Conservation (phyloP, 2,797 vertebrate species). For the Oreochromis grahami region DNA sequence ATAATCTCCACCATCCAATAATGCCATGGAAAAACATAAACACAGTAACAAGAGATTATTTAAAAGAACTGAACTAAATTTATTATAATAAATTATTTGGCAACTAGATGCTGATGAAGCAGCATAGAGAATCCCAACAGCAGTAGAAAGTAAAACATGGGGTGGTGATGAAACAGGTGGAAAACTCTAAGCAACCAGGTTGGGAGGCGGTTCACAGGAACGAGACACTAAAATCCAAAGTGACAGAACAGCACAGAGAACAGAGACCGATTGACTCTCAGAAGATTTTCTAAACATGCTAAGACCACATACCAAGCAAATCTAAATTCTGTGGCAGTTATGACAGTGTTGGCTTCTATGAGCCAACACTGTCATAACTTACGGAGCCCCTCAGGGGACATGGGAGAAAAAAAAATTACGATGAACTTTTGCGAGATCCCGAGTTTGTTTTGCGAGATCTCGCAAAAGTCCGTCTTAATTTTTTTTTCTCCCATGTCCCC, state of each 20-base stretch:
- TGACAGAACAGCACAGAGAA: neutral
- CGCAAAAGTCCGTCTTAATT: too few species aligned
- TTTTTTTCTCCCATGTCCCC: too few species aligned
- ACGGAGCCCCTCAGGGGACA: too few species aligned
- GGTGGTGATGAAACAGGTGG: neutral
- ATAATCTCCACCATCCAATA: neutral
- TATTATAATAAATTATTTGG: neutral
- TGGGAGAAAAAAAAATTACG: too few species aligned
- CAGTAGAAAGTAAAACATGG: neutral
- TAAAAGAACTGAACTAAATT: neutral
- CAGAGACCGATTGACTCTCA: neutral
- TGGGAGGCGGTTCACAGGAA: neutral
- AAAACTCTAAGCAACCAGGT: neutral
- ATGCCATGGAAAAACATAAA: fast-evolving
- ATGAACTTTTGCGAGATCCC: too few species aligned
- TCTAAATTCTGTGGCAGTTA: neutral
- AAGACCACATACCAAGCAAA: neutral
- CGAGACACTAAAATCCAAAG: neutral
- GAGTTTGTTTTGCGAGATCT: too few species aligned
- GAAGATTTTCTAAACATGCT: neutral
- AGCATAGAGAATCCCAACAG: neutral
- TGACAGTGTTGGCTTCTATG: neutral
- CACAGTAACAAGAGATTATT: neutral
- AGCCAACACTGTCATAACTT: neutral
- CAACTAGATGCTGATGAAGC: neutral